Percentiles rank a stretch among this genome's conserved stretches.
Evolutionary conservation across 1,140 invertebrate genomes (phyloP).

Genomic region (Lordiphosa mommai): DNA sequence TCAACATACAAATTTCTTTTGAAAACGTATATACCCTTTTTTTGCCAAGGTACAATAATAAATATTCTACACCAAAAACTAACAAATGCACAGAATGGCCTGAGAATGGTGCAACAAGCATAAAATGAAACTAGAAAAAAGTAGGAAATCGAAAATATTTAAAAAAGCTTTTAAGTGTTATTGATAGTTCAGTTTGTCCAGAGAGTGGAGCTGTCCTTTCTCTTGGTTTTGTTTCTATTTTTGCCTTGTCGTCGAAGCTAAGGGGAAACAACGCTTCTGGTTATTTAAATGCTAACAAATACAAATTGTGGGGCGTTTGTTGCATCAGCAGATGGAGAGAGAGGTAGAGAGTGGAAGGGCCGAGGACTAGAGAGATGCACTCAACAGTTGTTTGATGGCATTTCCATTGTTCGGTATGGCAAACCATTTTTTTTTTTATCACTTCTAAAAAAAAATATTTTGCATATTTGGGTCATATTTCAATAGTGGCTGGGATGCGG

Average conservation of each 20-base stretch:
- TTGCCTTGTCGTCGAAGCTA: slow-evolving; percentile 20
- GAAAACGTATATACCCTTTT: too few relatives aligned
- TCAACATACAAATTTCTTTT: too few relatives aligned
- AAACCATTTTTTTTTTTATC: slow-evolving; percentile 20
- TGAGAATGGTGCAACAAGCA: slow-evolving; percentile 26
- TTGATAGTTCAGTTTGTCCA: slow-evolving; percentile 62
- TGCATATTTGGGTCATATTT: slow-evolving; percentile 49
- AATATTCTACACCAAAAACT: slow-evolving; percentile 34
- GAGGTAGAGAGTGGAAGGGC: background rate
- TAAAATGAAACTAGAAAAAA: slow-evolving; percentile 18
- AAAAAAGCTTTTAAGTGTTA: slow-evolving; percentile 77
- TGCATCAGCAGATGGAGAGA: slow-evolving; percentile 15
- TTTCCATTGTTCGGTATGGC: slow-evolving; percentile 20
- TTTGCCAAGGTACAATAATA: slow-evolving; percentile 37
- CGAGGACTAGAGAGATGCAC: slow-evolving; percentile 23
- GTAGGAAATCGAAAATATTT: slow-evolving; percentile 54
- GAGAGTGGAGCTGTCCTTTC: slow-evolving; percentile 13
- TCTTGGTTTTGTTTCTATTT: slow-evolving; percentile 34
- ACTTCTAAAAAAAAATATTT: slow-evolving; percentile 18
- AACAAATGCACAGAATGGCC: slow-evolving; percentile 46
- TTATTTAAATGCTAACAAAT: slow-evolving; percentile 75
- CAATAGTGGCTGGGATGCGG: slow-evolving; percentile 12
- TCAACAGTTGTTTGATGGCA: slow-evolving; percentile 70
- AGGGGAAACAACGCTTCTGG: slow-evolving; percentile 50
- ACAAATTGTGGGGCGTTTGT: slow-evolving; percentile 62